Base-by-base conservation (phyloP, 1,140 invertebrate species). In the Dreissena polymorpha region DNA sequence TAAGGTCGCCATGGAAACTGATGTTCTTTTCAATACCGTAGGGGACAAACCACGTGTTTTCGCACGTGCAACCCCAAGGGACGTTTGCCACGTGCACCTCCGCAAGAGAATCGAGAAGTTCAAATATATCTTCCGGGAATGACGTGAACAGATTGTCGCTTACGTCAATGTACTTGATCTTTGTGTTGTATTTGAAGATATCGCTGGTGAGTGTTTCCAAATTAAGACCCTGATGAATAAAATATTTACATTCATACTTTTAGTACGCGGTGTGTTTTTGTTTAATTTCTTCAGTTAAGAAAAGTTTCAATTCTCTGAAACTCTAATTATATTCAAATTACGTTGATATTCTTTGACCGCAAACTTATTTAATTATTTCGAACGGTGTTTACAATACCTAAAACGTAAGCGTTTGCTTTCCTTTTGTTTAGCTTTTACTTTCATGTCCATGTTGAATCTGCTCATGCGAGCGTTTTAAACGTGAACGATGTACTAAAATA, bases 11-110 rank as follows among this genome's bases (percentile, higher is more conserved):
- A 25, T n/a, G 50, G 29, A 77, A 21, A 23, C 25, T 67, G 39
- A 77, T 77, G 63, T 77, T 77, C n/a, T 63, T 77, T 13, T 77
- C 29, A 8, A 29, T 13, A 8, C 51, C 8, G 57, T 65, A 77
- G 5, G 60, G 60, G 13, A 77, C 74, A 39, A 77, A 67, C 74
- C 74, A 77, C 13, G 60, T 49, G 49, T 77, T 77, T 25, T 21
- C 12, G 29, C 74, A 77, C 10, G 74, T 49, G 49, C 74, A 77
- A 14, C 65, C 60, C 74, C 74, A 77, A 3, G 6, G 6, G 13
- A 67, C 65, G 39, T 65, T 65, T 10, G 65, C 60, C 18, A 65
- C 6, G 7, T 39, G 60, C 1, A 77, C 57, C 21, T 77, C 74
- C 13, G 27, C 18, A 5, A 77, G 39, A 10, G 27, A 16, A 18